A percentile compares a stretch with the other conserved stretches of the same genome.
Evolutionary conservation across 2,113 vertebrate genomes (phyloP).

Genomic region (Xiphophorus hellerii): DNA sequence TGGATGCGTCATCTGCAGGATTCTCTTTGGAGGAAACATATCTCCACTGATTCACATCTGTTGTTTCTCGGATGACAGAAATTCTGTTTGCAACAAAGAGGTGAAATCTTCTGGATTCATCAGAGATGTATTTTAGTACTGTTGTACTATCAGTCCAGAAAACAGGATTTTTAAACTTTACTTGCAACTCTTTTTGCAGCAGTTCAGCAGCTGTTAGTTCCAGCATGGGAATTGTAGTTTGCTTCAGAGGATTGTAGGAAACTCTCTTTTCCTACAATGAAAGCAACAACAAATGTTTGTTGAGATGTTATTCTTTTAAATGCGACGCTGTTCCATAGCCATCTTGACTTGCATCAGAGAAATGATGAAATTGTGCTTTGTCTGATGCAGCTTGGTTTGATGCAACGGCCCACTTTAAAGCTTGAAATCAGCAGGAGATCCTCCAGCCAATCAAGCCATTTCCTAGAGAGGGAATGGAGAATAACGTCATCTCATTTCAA

Average conservation of each 20-base stretch:
- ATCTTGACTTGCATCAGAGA: background rate
- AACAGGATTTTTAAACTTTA: background rate
- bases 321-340: slow-evolving; percentile 1
- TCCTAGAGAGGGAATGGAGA: background rate
- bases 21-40: background rate
- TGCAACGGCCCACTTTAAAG: background rate
- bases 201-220: background rate
- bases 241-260: background rate
- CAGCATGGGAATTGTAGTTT: background rate
- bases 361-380: background rate
- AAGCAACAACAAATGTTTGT: background rate
- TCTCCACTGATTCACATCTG: background rate
- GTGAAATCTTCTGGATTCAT: too few species aligned
- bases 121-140: too few species aligned
- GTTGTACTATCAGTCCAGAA: background rate
- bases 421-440: background rate
- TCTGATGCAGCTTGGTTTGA: background rate
- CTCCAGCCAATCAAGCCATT: background rate
- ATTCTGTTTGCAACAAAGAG: background rate
- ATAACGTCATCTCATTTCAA: slow-evolving; percentile 4
- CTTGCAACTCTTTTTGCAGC: background rate
- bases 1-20: background rate
- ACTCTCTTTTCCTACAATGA: background rate
- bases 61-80: background rate
- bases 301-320: background rate